Conservation (phyloP, 2,888 invertebrate species). For the Perdita meconis region DNA sequence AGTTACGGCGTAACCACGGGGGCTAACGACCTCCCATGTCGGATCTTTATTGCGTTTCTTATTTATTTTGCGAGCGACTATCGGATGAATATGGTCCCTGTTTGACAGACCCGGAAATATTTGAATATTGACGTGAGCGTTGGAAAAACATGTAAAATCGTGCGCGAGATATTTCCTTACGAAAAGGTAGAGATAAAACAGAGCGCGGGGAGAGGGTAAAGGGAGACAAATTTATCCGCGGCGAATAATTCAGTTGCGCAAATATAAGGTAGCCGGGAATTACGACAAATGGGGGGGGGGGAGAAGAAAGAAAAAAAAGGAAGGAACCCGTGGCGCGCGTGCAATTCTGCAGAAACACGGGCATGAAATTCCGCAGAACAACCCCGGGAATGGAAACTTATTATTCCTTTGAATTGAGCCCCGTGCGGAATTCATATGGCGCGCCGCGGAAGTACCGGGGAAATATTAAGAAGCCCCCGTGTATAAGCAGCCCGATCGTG, state of each 20-base stretch:
- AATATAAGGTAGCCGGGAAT: slow-evolving; percentile 19
- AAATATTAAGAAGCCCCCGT: slow-evolving; percentile 62
- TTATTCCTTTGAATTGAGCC: slow-evolving; percentile 59
- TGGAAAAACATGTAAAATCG: slow-evolving; percentile 18
- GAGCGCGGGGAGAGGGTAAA: background rate
- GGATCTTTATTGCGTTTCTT: slow-evolving; percentile 72
- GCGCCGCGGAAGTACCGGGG: slow-evolving; percentile 43
- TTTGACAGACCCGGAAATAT: slow-evolving; percentile 11
- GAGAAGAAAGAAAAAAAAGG: slow-evolving; percentile 40
- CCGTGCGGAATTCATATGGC: slow-evolving; percentile 36
- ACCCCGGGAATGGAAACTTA: slow-evolving; percentile 51
- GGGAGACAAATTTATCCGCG: background rate
- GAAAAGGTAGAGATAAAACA: background rate
- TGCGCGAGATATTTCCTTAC: background rate
- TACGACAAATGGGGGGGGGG: slow-evolving; percentile 20
- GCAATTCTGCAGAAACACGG: slow-evolving; percentile 33
- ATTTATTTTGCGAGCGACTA: slow-evolving; percentile 58
- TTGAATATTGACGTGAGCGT: background rate
- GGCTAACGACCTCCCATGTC: slow-evolving; percentile 65
- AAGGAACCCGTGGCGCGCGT: slow-evolving; percentile 22
- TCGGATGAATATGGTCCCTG: slow-evolving; percentile 32
- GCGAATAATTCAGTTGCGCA: slow-evolving; percentile 14
- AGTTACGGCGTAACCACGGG: slow-evolving; percentile 63
- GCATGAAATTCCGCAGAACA: slow-evolving; percentile 30
- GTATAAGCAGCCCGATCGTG: slow-evolving; percentile 44